Evolutionary conservation across 2,113 vertebrate genomes (phyloP), one percentile per base, ranked within the genome.

Genomic region (Spermophilus dauricus): DNA sequence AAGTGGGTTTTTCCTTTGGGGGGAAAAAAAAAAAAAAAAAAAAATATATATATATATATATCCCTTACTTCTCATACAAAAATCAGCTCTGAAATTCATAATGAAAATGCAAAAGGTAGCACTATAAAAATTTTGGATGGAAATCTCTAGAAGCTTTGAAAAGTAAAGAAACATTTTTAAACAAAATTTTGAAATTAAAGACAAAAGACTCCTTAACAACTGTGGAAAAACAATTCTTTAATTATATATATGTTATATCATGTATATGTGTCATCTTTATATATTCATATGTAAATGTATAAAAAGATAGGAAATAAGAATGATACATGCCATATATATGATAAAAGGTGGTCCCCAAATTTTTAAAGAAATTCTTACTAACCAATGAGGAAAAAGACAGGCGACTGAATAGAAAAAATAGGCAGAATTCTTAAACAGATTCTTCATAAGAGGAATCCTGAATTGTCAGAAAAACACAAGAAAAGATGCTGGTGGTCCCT

Each of bases 121-220:
- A 65, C 7, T 42, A 18, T 10, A 72, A 77, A 84, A 45, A 30
- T 56, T 95, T 72, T 67, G 61, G 45, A 83, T 77, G 53, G 95
- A n/a, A 39, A 56, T 81, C 39, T 93, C 69, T 53, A 77, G 37
- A 80, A 22, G 24, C 17, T 86, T 94, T 92, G 10, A 22, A 28
- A 51, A 56, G 61, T 51, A 75, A 6, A 37, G 32, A 56, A 61
- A 82, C 56, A 42, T 58, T 65, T 26, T 82, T 37, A 53, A 86
- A 39, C 51, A 88, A 86, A 30, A n/a, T 72, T 93, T 81, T 93
- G 77, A 86, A 86, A 63, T 58, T 32, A 91, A 95, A n/a, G 3
- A 65, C 6, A 81, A 73, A 81, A 91, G 20, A 37, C 37, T 87
- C 32, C 37, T 65, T 12, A 39, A 13, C 65, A 45, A 61, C 28